Conservation (phyloP, 2,888 invertebrate genomes). For the Slavum lentiscoides region DNA sequence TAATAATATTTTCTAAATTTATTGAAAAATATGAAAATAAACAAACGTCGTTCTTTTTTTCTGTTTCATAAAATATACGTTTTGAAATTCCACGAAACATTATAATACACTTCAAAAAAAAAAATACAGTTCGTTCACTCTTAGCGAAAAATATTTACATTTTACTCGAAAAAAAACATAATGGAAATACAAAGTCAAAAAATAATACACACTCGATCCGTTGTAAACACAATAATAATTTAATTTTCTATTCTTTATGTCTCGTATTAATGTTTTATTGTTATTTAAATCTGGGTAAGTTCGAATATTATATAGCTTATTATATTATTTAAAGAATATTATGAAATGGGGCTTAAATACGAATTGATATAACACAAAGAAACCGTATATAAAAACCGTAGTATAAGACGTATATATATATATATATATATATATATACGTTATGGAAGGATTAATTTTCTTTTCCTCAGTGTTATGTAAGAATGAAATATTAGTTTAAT, state of each 20-base stretch:
- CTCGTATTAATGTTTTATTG: too few species aligned
- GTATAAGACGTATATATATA: not conserved
- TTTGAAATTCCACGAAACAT: not conserved
- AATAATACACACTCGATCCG: too few species aligned
- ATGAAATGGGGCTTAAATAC: not conserved
- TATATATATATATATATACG: not conserved
- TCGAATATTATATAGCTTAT: too few species aligned
- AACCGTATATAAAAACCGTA: not conserved
- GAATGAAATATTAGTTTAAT: slow-evolving; percentile 46
- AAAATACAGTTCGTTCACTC: not conserved
- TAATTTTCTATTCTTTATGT: too few species aligned
- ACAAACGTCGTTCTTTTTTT: not conserved
- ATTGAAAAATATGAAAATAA: not conserved
- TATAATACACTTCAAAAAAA: not conserved
- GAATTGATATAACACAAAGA: not conserved
- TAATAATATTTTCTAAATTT: not conserved
- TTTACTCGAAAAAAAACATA: too few species aligned
- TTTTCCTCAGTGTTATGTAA: slow-evolving; percentile 17
- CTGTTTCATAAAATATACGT: too few species aligned
- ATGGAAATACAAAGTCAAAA: too few species aligned
- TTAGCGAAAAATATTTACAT: too few species aligned
- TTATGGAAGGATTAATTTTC: slow-evolving; percentile 25
- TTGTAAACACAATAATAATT: too few species aligned
- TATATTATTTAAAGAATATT: too few species aligned
- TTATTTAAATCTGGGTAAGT: too few species aligned